Evolutionary conservation across 2,797 vertebrate genomes (phyloP).

Genomic region (Epinephelus malabaricus): DNA sequence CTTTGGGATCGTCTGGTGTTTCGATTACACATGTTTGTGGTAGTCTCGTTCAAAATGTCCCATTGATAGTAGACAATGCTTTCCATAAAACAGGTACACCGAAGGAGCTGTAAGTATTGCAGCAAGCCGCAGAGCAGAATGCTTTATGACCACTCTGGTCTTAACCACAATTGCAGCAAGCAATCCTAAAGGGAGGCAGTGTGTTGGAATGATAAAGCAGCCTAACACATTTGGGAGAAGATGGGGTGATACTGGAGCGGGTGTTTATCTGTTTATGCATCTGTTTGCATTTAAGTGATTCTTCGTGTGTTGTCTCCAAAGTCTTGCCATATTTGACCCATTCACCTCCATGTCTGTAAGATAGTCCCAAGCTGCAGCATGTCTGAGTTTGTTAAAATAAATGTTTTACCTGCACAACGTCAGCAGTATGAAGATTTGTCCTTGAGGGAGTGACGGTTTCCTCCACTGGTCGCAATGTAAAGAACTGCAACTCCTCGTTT

Average conservation of each 20-base stretch:
- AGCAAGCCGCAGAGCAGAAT: slow-evolving; percentile 35
- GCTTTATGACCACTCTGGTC: slow-evolving; percentile 58
- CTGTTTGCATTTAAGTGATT: slow-evolving; percentile 18
- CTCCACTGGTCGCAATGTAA: neutral
- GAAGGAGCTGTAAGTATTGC: slow-evolving; percentile 54
- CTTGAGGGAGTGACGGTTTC: neutral
- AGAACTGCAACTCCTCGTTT: slow-evolving; percentile 4
- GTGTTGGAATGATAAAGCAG: slow-evolving; percentile 53
- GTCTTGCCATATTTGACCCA: slow-evolving; percentile 2
- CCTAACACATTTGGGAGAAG: slow-evolving; percentile 27
- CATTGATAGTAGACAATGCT: slow-evolving; percentile 32
- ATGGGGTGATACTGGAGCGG: neutral
- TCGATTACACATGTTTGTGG: slow-evolving; percentile 18
- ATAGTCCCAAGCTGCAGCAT: neutral
- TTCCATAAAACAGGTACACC: slow-evolving; percentile 50
- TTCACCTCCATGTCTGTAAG: neutral
- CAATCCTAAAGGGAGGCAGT: slow-evolving; percentile 53
- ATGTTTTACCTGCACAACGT: neutral
- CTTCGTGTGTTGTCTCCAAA: neutral
- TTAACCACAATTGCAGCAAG: slow-evolving; percentile 10
- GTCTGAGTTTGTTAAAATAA: neutral
- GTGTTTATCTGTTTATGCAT: slow-evolving; percentile 21
- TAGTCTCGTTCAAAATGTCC: slow-evolving; percentile 19
- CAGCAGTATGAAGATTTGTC: neutral
- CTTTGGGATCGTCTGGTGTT: slow-evolving; percentile 51